phyloP scores from a whole-genome alignment of 2,113 vertebrate species.

The Enhydra lutris region DNA sequence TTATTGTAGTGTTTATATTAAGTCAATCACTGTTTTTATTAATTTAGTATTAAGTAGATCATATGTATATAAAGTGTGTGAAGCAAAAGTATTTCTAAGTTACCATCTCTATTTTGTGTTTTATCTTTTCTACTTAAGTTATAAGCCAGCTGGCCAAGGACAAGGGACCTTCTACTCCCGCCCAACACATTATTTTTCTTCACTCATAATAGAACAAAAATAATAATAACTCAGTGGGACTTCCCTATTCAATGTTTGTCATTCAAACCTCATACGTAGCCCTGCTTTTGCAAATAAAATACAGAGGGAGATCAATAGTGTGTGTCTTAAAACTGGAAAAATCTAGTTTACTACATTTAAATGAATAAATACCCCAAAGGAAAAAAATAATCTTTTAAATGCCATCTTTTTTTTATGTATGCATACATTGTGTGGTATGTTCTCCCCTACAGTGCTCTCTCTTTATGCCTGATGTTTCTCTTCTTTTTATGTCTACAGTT shows the following conservation, averaged over 20 bases:
- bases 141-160: not conserved
- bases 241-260: slow-evolving; percentile 35
- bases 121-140: slow-evolving; percentile 15
- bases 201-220: slow-evolving; percentile 38
- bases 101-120: not conserved
- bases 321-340: slow-evolving; percentile 38
- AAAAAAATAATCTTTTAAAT: slow-evolving; percentile 57
- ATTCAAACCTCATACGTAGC: not conserved
- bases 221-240: slow-evolving; percentile 45
- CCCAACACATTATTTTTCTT: slow-evolving; percentile 50
- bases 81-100: not conserved
- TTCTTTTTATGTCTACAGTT: slow-evolving; percentile 5
- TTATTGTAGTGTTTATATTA: not conserved
- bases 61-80: not conserved
- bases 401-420: slow-evolving; percentile 40
- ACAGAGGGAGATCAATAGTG: not conserved
- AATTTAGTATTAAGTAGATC: not conserved
- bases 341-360: slow-evolving; percentile 29
- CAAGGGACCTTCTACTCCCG: not conserved
- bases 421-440: not conserved
- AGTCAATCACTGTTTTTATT: not conserved
- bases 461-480: slow-evolving; percentile 14
- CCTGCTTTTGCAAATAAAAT: slow-evolving; percentile 48
- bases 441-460: not conserved
- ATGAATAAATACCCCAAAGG: slow-evolving; percentile 47